A percentile compares a stretch with the other conserved stretches of the same genome.
Evolutionary conservation across 2,888 invertebrate species (phyloP).

Genomic region (Thyatira batis): DNA sequence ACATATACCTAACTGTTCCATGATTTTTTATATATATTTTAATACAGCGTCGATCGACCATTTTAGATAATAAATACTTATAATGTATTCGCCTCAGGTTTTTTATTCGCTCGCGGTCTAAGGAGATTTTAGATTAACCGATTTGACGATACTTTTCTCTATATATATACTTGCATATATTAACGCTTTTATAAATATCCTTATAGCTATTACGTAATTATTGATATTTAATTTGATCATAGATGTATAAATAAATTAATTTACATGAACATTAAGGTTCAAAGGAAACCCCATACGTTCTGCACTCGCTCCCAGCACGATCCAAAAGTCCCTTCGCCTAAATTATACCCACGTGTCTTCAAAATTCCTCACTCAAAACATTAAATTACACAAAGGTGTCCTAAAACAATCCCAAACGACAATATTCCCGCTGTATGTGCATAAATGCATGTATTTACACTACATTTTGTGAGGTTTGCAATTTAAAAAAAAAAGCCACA

Average conservation of each 20-base stretch:
- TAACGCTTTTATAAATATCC: too few relatives aligned
- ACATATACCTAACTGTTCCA: conserved; percentile 27
- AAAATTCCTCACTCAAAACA: background rate
- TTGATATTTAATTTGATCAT: too few relatives aligned
- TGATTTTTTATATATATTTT: conserved; percentile 4
- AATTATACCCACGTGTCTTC: background rate
- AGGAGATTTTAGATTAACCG: background rate
- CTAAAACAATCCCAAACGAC: background rate
- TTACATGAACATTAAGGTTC: too few relatives aligned
- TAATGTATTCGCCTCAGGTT: conserved; percentile 19
- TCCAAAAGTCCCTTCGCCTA: background rate
- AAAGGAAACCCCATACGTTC: background rate
- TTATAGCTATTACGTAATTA: too few relatives aligned
- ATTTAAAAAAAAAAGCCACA: conserved; percentile 25
- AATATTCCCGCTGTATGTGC: background rate
- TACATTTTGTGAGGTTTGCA: background rate
- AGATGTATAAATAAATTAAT: too few relatives aligned
- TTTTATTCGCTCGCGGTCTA: conserved; percentile 6
- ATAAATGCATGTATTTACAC: background rate
- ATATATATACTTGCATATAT: too few relatives aligned
- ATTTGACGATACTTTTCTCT: background rate
- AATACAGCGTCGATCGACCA: conserved; percentile 17
- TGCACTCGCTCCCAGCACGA: background rate
- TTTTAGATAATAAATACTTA: conserved; percentile 32
- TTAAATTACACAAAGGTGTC: background rate